Evolutionary conservation across 2,888 invertebrate genomes (phyloP).

Genomic region (Sceliomorpha sp.): DNA sequence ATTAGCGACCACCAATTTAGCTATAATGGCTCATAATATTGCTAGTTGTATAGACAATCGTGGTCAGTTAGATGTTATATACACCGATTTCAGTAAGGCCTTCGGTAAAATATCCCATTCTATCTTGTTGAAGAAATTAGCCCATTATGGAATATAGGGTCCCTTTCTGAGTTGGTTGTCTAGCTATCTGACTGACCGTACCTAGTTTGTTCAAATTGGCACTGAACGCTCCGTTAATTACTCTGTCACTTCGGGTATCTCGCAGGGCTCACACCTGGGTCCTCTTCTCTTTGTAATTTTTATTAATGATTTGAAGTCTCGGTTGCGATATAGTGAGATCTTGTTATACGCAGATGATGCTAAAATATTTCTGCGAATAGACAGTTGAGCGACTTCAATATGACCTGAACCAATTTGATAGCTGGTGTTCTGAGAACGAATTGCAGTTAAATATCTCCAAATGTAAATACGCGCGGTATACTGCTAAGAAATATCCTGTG

Average conservation of each 20-base stretch:
- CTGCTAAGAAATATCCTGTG: neutral
- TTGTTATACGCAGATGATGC: conserved; percentile 14
- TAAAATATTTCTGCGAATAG: conserved; percentile 8
- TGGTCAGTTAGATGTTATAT: neutral
- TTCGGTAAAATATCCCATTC: neutral
- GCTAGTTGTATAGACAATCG: neutral
- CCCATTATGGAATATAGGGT: conserved; percentile 1
- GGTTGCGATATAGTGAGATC: no score
- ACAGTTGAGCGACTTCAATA: neutral
- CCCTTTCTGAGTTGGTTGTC: neutral
- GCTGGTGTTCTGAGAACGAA: neutral
- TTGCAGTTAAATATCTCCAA: conserved; percentile 3
- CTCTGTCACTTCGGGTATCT: neutral
- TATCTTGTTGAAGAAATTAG: neutral
- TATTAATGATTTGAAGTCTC: conserved; percentile 14
- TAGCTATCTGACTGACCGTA: conserved; percentile 4
- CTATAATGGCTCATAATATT: neutral
- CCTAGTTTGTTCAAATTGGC: conserved; percentile 1
- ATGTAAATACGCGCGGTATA: conserved; percentile 1
- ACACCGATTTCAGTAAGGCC: neutral
- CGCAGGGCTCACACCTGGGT: conserved; percentile 16
- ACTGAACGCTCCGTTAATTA: neutral
- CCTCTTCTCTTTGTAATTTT: conserved; percentile 12
- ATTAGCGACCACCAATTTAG: neutral
- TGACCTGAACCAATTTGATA: neutral